phyloP scores from a whole-genome alignment of 2,113 vertebrate species.

The Ariopsis seemanni region DNA sequence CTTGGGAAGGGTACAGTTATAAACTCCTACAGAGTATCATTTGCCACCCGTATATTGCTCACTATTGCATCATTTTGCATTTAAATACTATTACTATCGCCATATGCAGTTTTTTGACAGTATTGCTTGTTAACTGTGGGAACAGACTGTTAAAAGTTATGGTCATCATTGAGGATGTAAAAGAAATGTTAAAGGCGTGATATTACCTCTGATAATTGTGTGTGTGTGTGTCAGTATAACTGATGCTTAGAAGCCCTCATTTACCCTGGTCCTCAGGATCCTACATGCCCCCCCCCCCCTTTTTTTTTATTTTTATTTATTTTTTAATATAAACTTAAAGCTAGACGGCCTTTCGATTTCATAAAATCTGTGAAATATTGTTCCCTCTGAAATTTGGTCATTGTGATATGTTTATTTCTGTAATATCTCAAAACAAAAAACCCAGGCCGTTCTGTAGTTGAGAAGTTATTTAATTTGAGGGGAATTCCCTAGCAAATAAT shows the following conservation, averaged over 20 bases:
- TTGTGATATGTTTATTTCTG: no score
- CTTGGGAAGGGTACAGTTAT: constrained; percentile 39
- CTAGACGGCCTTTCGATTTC: no score
- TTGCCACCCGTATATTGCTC: constrained; percentile 25
- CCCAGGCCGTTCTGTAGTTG: no score
- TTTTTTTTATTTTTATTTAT: not conserved
- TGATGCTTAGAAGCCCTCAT: constrained; percentile 53
- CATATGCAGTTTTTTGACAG: not conserved
- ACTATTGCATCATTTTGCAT: constrained; percentile 11
- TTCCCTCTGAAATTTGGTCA: no score
- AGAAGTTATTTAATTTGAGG: no score
- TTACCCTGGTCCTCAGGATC: constrained; percentile 58
- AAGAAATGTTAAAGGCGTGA: constrained; percentile 49
- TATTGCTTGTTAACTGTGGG: constrained; percentile 32
- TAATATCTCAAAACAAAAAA: no score
- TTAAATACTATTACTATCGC: not conserved
- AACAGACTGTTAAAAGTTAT: constrained; percentile 61
- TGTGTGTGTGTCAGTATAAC: constrained; percentile 45
- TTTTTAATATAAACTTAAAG: no score
- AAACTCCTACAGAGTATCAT: constrained; percentile 20
- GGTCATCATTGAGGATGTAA: constrained; percentile 45
- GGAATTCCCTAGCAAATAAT: no score
- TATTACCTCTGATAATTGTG: constrained; percentile 62
- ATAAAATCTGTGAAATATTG: no score
- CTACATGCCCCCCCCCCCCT: constrained; percentile 51